Evolutionary conservation across 1,140 invertebrate genomes (phyloP), one percentile per base, ranked within the genome.

Genomic region (Papilio glaucus): DNA sequence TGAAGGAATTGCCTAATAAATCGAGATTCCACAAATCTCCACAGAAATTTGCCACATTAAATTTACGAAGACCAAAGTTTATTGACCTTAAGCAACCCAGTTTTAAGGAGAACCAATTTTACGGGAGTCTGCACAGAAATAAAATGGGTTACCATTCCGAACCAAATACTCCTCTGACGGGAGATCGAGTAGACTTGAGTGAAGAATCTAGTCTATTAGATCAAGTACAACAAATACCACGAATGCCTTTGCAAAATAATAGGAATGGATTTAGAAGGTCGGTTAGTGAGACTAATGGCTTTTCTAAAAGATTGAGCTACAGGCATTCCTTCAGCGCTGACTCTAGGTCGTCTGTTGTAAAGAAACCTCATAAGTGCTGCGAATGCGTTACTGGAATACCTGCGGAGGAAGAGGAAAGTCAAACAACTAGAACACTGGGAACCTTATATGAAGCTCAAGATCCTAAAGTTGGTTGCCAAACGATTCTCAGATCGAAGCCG

Each of bases 391-490:
- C 93, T 67, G 93, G 93, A 41, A 84, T 93, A 77, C 85, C 89
- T 13, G 86, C 83, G 41, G 85, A 86, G 29, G 87, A 88, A 62
- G 73, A 73, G 15, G 84, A 83, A 49, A 72, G 72, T 76, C 83
- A 75, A 72, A 84, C 84, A 10, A 83, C 84, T 13, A 85, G 90
- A 74, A 93, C 88, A n/a, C 78, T 94, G 70, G 92, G 91, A 33
- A 94, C 93, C 13, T 78, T 94, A 38, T 94, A 94, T 71, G 93
- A 94, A 84, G 85, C 93, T 13, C 93, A 93, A 82, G 94, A 95
- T 79, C 94, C 94, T n/a, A 95, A 95, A 86, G 92, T 95, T 41
- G 94, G 94, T 29, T 95, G 94, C 73, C 94, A 95, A 85, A 95
- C 94, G 0, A 95, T 94, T n/a, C 78, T 95, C 38, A 83, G 94